These are phyloP conservation scores for Drosophila nigricruria DNA, from an alignment of 2,888 invertebrate species.

Conservation along the genomic window DNA sequence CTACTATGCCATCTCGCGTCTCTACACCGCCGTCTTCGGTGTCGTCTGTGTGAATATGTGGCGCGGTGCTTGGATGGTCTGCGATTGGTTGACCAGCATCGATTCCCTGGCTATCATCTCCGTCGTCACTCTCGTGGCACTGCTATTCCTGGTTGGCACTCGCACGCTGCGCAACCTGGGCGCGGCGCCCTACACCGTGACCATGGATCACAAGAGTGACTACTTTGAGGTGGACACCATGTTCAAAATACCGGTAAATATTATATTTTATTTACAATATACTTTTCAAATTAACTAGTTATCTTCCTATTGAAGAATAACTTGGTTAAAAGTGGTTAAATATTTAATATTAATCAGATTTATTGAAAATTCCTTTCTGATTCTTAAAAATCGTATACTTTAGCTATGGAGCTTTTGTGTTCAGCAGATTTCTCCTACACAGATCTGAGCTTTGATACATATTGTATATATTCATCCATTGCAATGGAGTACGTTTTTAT, in stretches of 20 bases:
- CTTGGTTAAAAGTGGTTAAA: neutral
- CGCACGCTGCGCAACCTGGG: constrained; percentile 91
- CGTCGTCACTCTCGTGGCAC: constrained; percentile 88
- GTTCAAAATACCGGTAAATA: constrained; percentile 92
- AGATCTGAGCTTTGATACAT: neutral
- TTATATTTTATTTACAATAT: neutral
- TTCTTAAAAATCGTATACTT: neutral
- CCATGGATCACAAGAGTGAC: constrained; percentile 90
- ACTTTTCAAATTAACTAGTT: neutral
- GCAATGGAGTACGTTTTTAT: no score
- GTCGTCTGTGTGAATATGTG: constrained; percentile 94
- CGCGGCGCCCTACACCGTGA: constrained; percentile 92
- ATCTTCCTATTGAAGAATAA: neutral
- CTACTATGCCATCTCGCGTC: constrained; percentile 89
- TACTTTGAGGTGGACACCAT: constrained; percentile 95
- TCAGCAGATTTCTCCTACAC: neutral
- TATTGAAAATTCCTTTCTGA: no score
- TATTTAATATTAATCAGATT: neutral
- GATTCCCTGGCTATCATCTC: constrained; percentile 86
- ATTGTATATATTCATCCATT: no score
- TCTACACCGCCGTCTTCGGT: constrained; percentile 91
- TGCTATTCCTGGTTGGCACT: constrained; percentile 89
- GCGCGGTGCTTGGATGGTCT: constrained; percentile 92
- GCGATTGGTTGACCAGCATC: constrained; percentile 90
- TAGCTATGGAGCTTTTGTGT: neutral